These are phyloP conservation scores for Nylanderia fulva DNA, from an alignment of 1,140 invertebrate species.

Conservation along the genomic window DNA sequence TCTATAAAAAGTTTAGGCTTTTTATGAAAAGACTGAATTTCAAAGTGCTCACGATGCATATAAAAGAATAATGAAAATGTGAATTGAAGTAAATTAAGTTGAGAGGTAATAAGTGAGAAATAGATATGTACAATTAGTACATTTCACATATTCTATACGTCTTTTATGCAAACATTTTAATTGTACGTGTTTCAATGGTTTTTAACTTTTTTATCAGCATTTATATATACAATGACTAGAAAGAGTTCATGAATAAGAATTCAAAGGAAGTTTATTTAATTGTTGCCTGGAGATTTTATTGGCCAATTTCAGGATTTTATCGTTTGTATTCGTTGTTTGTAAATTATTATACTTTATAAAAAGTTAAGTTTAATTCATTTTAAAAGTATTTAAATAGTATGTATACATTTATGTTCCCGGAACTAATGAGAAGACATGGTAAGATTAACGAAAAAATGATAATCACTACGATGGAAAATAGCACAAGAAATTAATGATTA, in stretches of 20 bases:
- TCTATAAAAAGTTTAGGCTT: no score
- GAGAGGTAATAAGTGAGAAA: not conserved
- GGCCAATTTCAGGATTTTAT: constrained; percentile 2
- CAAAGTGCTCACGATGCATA: no score
- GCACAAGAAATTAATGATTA: constrained; percentile 7
- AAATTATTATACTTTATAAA: constrained; percentile 16
- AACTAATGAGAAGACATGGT: constrained; percentile 10
- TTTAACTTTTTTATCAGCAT: not conserved
- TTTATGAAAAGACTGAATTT: no score
- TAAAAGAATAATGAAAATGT: not conserved
- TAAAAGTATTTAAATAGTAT: constrained; percentile 5
- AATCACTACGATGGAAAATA: not conserved
- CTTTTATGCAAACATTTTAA: not conserved
- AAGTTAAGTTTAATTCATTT: constrained; percentile 31
- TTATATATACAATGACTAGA: not conserved
- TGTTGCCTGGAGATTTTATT: constrained; percentile 1
- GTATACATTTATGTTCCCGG: not conserved
- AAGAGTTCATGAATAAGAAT: constrained; percentile 5
- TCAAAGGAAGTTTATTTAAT: not conserved
- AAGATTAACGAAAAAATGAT: constrained; percentile 26
- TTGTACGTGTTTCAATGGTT: not conserved
- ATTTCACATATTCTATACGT: not conserved
- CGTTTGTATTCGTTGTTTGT: not conserved
- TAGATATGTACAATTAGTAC: not conserved
- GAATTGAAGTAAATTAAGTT: not conserved